phyloP scores from a whole-genome alignment of 1,140 invertebrate genomes.

The Cyrtorhinus lividipennis region DNA sequence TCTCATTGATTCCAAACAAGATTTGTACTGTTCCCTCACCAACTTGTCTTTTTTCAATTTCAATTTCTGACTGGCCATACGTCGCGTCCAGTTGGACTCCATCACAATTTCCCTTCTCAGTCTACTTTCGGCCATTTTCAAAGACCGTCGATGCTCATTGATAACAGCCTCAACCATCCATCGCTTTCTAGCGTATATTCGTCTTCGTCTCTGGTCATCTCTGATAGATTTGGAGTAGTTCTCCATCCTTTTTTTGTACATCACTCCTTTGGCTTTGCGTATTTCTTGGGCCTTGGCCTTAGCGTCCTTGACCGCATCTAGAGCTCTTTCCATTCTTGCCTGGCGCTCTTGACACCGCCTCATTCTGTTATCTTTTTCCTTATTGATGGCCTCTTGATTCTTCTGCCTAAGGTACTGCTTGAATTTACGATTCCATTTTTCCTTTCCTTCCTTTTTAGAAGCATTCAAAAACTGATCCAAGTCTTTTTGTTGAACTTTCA shows the following conservation, averaged over 20 bases:
- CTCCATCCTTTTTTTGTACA: not conserved
- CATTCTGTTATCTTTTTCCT: not conserved
- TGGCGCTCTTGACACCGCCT: not conserved
- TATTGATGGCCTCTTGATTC: not conserved
- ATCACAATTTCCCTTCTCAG: not conserved
- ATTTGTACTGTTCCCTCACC: not conserved
- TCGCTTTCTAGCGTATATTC: not conserved
- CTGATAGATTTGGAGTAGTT: not conserved
- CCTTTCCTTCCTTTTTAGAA: not conserved
- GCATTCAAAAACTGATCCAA: not conserved
- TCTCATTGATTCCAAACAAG: not conserved
- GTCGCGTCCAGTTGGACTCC: not conserved
- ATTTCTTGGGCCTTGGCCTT: not conserved
- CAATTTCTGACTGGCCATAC: not conserved
- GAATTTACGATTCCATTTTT: not conserved
- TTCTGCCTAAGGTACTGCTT: not conserved
- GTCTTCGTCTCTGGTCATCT: not conserved
- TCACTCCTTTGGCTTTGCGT: not conserved
- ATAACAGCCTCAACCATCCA: not conserved
- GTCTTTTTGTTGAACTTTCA: not conserved
- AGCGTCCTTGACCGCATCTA: not conserved
- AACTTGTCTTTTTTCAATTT: conserved; percentile 2
- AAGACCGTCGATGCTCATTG: not conserved
- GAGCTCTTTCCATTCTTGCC: not conserved
- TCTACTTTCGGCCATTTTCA: not conserved